phyloP scores from a whole-genome alignment of 2,888 invertebrate species.

The Euspilapteryx auroguttella region DNA sequence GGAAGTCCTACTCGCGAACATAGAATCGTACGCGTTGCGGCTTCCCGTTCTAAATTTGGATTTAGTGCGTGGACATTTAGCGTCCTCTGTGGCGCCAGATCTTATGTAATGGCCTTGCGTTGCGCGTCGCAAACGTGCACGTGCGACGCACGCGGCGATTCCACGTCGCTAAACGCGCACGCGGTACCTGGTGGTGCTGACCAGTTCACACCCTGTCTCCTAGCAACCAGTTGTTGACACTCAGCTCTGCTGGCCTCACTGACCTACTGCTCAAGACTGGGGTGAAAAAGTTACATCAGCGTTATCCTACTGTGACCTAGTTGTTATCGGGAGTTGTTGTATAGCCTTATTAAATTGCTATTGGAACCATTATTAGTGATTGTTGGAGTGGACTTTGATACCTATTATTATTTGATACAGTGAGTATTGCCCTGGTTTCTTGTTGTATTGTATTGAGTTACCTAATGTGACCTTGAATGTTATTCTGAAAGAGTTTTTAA shows the following conservation, averaged over 20 bases:
- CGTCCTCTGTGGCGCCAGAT: too few species aligned
- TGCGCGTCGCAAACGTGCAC: slow-evolving; percentile 31
- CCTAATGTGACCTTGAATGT: too few species aligned
- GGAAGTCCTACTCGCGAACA: too few species aligned
- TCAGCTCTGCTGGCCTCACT: slow-evolving; percentile 24
- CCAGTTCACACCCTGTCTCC: slow-evolving; percentile 39
- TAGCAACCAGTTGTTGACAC: slow-evolving; percentile 60
- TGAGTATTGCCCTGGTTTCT: too few species aligned
- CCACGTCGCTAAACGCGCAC: slow-evolving; percentile 38
- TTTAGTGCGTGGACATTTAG: too few species aligned
- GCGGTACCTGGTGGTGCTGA: slow-evolving; percentile 18
- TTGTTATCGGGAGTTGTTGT: not conserved
- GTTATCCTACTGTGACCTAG: slow-evolving; percentile 1
- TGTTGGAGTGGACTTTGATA: too few species aligned
- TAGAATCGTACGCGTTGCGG: too few species aligned
- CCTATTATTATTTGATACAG: too few species aligned
- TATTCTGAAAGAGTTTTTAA: too few species aligned
- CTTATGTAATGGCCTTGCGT: slow-evolving; percentile 44
- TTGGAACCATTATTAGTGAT: too few species aligned
- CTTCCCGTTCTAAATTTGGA: slow-evolving; percentile 52
- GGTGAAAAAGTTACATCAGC: not conserved
- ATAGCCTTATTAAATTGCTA: too few species aligned
- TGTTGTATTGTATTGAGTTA: too few species aligned
- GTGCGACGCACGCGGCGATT: slow-evolving; percentile 36
- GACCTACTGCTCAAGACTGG: slow-evolving; percentile 43